Evolutionary conservation across 2,888 invertebrate species (phyloP), one percentile per base, ranked within the genome.

Genomic region (Octonoba sinensis): DNA sequence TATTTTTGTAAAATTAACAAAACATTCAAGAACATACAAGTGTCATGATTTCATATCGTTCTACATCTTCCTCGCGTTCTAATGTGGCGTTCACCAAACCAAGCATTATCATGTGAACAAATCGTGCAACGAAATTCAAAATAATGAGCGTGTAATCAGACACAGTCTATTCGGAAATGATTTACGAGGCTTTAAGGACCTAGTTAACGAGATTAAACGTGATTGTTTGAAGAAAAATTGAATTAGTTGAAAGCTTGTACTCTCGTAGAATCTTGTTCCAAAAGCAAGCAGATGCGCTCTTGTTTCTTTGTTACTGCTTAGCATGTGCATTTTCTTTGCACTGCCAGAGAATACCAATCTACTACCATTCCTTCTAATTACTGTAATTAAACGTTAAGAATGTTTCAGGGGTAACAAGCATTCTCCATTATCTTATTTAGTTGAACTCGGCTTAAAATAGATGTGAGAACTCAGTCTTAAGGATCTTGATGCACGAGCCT

Each of bases 181-280:
- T 76, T 76, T 67, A 76, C 69, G 75, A 60, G 49, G 60, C 51
- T 22, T 62, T 64, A 64, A 27, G 59, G 49, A 51, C 64, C n/a
- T 24, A 16, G 59, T 51, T 67, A 71, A 66, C 24, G 54, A 67
- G 60, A 67, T 73, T 67, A 67, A 49, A 66, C 57, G 73, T 54
- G 79, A 79, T 79, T 79, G 79, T 73, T 79, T 66, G 72, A 73
- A 79, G 79, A 73, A 73, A 79, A 79, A 79, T 79, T 67, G 67
- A 79, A 79, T 79, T 79, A 79, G 36, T 47, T 36, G 27, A 36
- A 66, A 18, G 51, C 22, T 51, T 46, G 66, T 51, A 66, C 24
- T 22, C 27, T n/a, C 13, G n/a, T 4, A 60, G 36, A 36, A 8
- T 59, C 27, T 16, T 59, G 20, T 54, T 54, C 54, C 54, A 54